Evolutionary conservation across 2,113 vertebrate species (phyloP), one percentile per base, ranked within the genome.

Genomic region (Formicarius rufipectus): DNA sequence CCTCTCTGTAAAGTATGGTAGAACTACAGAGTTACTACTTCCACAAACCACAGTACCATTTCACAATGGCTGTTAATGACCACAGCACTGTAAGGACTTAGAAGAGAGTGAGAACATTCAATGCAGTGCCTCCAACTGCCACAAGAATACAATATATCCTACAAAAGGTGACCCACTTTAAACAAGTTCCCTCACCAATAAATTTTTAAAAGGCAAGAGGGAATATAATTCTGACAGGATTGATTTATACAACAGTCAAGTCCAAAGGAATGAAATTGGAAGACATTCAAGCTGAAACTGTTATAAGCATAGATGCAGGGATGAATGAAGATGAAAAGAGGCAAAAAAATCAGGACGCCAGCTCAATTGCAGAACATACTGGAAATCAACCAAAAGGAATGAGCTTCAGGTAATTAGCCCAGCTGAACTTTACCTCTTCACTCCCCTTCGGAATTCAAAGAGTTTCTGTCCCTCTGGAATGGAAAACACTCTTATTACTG

Each of bases 381-480:
- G 52, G 58, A 79, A 59, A 87, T 49, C 59, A 71, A 67, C 55
- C 8, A 2, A 23, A 83, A 33, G 20, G 68, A 75, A 90, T 3
- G 8, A 74, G 44, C 4, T n/a, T 33, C 27, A n/a, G 21, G 7
- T 24, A n/a, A 87, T 55, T 33, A 73, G 62, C 52, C 24, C 25
- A 42, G 35, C 2, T n/a, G 15, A 59, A 90, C 63, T 53, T 96
- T 97, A 99, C 99, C 99, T 99, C 95, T 99, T 99, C 67, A 99
- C 99, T 95, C 99, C 99, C 95, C 99, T 98, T 86, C 99, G 98
- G 98, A 99, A 99, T 98, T 99, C 99, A 95, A 99, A 99, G 82
- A 99, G 98, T 95, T 99, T 99, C 97, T 99, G 99, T 93, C 99
- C 99, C 89, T 99, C 99, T 97, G 99, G 99, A 98, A 99, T 99